Conservation (phyloP, 2,888 invertebrate genomes). For the Melinaea marsaeus region DNA sequence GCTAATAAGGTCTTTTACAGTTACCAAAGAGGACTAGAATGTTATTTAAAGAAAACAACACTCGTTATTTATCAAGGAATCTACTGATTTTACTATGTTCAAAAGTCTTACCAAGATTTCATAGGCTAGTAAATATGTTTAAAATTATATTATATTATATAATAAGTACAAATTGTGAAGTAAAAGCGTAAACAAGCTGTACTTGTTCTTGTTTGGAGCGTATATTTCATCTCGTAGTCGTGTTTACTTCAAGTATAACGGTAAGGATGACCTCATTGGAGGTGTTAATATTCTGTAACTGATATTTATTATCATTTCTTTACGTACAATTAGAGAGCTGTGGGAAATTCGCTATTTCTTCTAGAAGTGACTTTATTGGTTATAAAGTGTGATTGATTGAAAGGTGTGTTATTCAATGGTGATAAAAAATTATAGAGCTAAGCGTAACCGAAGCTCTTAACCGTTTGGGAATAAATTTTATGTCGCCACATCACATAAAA, state of each 20-base stretch:
- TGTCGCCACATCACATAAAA: no score
- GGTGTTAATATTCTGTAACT: slow-evolving; percentile 62
- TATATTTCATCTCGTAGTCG: slow-evolving; percentile 37
- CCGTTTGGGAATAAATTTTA: no score
- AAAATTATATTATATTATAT: no score
- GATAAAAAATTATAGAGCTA: no score
- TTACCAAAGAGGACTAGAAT: slow-evolving; percentile 32
- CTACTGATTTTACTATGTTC: background rate
- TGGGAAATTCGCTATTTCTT: background rate
- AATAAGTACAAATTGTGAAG: no score
- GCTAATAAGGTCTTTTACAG: slow-evolving; percentile 59
- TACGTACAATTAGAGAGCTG: slow-evolving; percentile 17
- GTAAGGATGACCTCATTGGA: slow-evolving; percentile 58
- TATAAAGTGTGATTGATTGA: no score
- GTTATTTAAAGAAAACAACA: slow-evolving; percentile 38
- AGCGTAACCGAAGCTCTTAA: no score
- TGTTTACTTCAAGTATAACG: slow-evolving; percentile 57
- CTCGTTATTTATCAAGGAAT: slow-evolving; percentile 29
- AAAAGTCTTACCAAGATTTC: no score
- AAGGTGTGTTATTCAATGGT: no score
- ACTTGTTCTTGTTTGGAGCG: slow-evolving; percentile 15
- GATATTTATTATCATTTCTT: slow-evolving; percentile 32
- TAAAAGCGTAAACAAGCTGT: background rate
- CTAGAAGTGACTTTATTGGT: background rate
- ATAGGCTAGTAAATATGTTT: no score